Percentiles rank a stretch among this genome's conserved stretches.
phyloP scores from a whole-genome alignment of 2,797 vertebrate species.

The Helostoma temminkii region DNA sequence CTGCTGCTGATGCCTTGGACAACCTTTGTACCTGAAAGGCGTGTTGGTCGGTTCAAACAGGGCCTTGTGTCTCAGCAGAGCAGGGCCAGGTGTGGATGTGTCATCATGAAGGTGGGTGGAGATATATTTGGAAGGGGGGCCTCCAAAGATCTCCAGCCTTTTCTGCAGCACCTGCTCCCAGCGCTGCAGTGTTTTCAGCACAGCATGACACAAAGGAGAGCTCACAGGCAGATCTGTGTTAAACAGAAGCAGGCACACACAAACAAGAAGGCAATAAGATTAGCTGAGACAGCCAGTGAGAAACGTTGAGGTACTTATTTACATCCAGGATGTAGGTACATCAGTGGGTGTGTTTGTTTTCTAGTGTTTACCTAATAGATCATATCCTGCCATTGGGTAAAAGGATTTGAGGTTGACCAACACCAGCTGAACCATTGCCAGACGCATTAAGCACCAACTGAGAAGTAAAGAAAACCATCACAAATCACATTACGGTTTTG shows the following conservation, averaged over 20 bases:
- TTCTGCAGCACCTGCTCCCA: slow-evolving; percentile 97
- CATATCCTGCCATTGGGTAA: slow-evolving; percentile 96
- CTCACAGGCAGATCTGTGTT: slow-evolving; percentile 92
- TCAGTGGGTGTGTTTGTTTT: slow-evolving; percentile 30
- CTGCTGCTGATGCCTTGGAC: background rate
- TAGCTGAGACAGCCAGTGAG: slow-evolving; percentile 29
- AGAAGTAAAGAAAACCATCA: slow-evolving; percentile 38
- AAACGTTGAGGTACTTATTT: slow-evolving; percentile 27
- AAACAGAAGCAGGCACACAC: slow-evolving; percentile 43
- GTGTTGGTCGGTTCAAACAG: slow-evolving; percentile 96
- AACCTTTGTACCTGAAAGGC: slow-evolving; percentile 92
- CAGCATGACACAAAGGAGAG: slow-evolving; percentile 93
- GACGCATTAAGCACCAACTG: slow-evolving; percentile 98
- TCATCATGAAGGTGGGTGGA: slow-evolving; percentile 88
- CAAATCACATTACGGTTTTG: slow-evolving; percentile 30
- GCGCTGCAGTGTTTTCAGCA: slow-evolving; percentile 94
- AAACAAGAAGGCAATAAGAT: slow-evolving; percentile 23
- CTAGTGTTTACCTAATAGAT: slow-evolving; percentile 79
- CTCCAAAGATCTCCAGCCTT: slow-evolving; percentile 92
- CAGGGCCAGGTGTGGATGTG: slow-evolving; percentile 88
- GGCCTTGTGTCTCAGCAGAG: slow-evolving; percentile 95
- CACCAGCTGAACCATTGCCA: slow-evolving; percentile 97
- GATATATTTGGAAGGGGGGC: slow-evolving; percentile 94
- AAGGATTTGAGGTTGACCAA: slow-evolving; percentile 94
- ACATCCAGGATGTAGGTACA: slow-evolving; percentile 11